Evolutionary conservation across 23 tunicate species (phyloP), one percentile per base, ranked within the genome.

Genomic region (Phallusia fumigata): DNA sequence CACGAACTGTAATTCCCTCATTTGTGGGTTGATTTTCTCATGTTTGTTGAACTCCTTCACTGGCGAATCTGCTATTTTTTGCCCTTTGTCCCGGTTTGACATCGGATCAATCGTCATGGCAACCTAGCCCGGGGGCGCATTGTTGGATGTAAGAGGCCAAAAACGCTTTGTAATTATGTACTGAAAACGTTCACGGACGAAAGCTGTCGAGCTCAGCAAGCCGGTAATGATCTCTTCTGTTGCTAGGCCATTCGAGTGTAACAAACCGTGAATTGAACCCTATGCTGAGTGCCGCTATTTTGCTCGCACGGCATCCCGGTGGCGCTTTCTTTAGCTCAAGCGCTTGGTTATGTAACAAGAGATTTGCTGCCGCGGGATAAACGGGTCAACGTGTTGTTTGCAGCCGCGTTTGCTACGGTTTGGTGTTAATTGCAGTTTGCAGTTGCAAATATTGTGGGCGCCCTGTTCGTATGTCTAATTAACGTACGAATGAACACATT

Each of bases 301-400:
- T 1, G 69, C 69, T 58, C 69, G 69, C 69, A 58, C 69, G 69
- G 28, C 47, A 40, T 40, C 47, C 69, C 26, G 69, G 69, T 13
- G 26, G 69, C 69, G 3, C 28, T 58, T 58, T 58, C 58, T 51
- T 1, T 24, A 58, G 47, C 5, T 24, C 69, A 8, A 6, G 8
- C 13, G 3, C 69, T 3, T 40, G 10, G 8, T 40, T 40, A 40
- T 10, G 47, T 40, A 40, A 40, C 47, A 40, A 40, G 47, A 40
- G 47, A 40, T 40, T 40, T 40, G 47, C 47, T 3, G 47, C 5
- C 8, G 47, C 47, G 47, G 47, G 47, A 10, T 40, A 10, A 10
- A 40, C 8, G 47, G 47, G 47, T 40, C 10, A 40, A 40, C 47
- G 8, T 40, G 47, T 10, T 40, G 5, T 40, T 40, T 10, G 10